phyloP scores from a whole-genome alignment of 2,113 vertebrate species.

The Pelecanus crispus region DNA sequence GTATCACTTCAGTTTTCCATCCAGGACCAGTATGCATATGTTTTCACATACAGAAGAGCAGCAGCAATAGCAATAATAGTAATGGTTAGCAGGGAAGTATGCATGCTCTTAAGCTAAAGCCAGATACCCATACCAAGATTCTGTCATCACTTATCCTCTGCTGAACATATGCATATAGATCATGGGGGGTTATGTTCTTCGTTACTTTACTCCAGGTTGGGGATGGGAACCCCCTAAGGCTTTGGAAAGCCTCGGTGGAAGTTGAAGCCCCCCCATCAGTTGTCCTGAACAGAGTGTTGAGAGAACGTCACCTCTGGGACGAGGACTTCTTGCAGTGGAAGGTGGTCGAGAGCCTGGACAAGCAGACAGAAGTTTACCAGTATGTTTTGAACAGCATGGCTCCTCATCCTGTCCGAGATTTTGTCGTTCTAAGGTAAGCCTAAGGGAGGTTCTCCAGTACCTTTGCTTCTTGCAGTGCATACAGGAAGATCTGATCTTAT shows the following conservation, averaged over 20 bases:
- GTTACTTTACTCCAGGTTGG: conserved; percentile 79
- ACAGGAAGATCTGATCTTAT: neutral
- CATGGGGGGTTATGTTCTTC: neutral
- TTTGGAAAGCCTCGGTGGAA: conserved; percentile 91
- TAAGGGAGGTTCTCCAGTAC: neutral
- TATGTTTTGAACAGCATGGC: conserved; percentile 93
- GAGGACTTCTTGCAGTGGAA: conserved; percentile 96
- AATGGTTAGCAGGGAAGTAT: neutral
- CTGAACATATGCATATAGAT: neutral
- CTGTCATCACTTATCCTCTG: neutral
- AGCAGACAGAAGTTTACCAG: conserved; percentile 92
- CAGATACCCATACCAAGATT: neutral
- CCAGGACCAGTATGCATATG: neutral
- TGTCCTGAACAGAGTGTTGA: conserved; percentile 90
- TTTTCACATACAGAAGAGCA: neutral
- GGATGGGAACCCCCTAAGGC: conserved; percentile 87
- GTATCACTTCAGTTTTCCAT: neutral
- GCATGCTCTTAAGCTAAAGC: neutral
- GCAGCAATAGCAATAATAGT: neutral
- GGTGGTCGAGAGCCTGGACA: conserved; percentile 88
- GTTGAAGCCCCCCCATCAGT: conserved; percentile 93
- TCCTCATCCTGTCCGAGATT: conserved; percentile 91
- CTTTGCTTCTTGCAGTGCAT: neutral
- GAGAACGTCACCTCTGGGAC: conserved; percentile 96
- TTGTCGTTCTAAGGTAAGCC: conserved; percentile 89